Base-by-base conservation (phyloP, 2,888 invertebrate genomes). In the Aporophyla lueneburgensis region DNA sequence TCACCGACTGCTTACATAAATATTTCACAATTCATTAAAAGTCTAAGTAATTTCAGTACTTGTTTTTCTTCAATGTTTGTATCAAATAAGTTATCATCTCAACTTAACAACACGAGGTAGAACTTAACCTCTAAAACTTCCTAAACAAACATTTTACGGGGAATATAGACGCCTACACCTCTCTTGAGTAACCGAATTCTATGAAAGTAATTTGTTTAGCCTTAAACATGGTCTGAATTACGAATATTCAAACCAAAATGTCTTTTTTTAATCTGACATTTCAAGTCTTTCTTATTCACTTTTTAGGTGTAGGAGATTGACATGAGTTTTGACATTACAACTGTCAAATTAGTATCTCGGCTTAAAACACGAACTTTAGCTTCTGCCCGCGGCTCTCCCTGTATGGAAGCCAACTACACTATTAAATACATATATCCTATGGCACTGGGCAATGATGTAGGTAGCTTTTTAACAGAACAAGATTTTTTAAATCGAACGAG, bases 41-140 rank as follows among this genome's bases (percentile, higher is more conserved):
- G 6, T 54, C 19, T 10, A 56, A 73, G 21, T 33, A 33, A 74
- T 58, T 33, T 49, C 24, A 49, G 24, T 74, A 63, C 63, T 71
- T 49, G 12, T 24, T 46, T 14, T 24, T 0, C 24, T 19, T 81
- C 19, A 65, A 74, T 56, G 46, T 73, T 77, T n/a, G 21, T 72
- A 16, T 21, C 24, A 62, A 77, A 65, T 66, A 49, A 3, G 27
- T 33, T 51, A 62, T 33, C 49, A 4, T 5, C 21, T 4, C 9
- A 79, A 53, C n/a, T 27, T 59, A 61, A 69, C 33, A 46, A 46
- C 40, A 27, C 58, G 53, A 3, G 56, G 49, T 40, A 12, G 16
- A 80, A 73, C 56, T 69, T 73, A 69, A 69, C 53, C 59, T 69
- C 53, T 46, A 84, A 79, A 83, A 53, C 58, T 79, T 79, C 5